Evolutionary conservation across 1,140 invertebrate genomes (phyloP), one percentile per base, ranked within the genome.

Genomic region (Drosophila gunungcola): DNA sequence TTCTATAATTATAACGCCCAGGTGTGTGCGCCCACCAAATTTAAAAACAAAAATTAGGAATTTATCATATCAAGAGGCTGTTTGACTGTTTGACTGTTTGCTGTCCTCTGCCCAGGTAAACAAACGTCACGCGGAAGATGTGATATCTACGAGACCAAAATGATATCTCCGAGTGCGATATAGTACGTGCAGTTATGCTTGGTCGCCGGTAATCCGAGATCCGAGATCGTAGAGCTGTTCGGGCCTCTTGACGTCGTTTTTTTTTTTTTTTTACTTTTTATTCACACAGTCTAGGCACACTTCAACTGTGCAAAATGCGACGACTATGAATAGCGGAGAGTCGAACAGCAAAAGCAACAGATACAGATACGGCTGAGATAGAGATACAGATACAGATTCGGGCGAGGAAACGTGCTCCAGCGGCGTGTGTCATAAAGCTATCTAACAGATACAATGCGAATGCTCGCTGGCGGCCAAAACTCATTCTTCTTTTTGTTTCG

Each of bases 101-200:
- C 48, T 42, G 36, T 60, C 60, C 60, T n/a, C 58, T n/a, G 49
- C 43, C 42, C 45, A 73, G 69, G 45, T 41, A 54, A 51, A 52
- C 73, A 85, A 73, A 70, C 75, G 83, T 83, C 79, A 86, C 79
- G 84, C 83, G 83, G 84, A 86, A 88, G 83, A 83, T 88, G 58
- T 45, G 61, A 68, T 53, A 67, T 67, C 36, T 56, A 32, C 45
- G 46, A 39, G 38, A 41, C 63, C 49, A 54, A 48, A 51, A 39
- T 58, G 62, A 78, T 78, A 63, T 73, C 52, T 63, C 38, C 43
- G 57, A 67, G 45, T 67, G 63, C 43, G 65, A 52, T 86, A 88
- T 85, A 48, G 61, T 86, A 89, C 84, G 85, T 89, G 84, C 61
- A 89, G 84, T 89, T 84, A 89, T 89, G 84, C 84, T 89, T 89